These are phyloP conservation scores for Symphodus melops DNA, from an alignment of 2,113 vertebrate species.

Conservation along the genomic window DNA sequence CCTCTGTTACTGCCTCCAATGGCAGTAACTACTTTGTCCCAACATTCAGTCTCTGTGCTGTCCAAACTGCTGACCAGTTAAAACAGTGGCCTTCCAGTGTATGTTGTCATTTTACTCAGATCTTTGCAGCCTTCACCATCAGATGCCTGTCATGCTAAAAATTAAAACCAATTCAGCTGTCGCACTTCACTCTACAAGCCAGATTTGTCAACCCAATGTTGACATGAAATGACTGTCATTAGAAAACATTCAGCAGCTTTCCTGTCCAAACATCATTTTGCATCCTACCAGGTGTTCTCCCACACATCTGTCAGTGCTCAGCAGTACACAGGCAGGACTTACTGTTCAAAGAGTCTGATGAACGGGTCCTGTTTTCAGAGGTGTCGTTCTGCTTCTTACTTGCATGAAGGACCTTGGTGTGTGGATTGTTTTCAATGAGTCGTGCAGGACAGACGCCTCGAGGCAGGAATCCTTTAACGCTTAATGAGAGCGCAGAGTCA, in stretches of 20 bases:
- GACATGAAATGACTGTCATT: conserved; percentile 24
- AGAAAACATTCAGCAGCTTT: conserved; percentile 7
- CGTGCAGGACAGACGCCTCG: conserved; percentile 14
- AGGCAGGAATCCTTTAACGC: conserved; percentile 20
- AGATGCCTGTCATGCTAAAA: background rate
- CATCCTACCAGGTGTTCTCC: conserved; percentile 22
- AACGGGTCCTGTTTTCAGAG: conserved; percentile 38
- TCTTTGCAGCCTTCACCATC: background rate
- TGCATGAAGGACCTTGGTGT: conserved; percentile 30
- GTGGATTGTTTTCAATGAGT: conserved; percentile 30
- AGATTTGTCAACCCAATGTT: background rate
- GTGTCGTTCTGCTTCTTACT: conserved; percentile 43
- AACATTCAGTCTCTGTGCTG: too few relatives aligned
- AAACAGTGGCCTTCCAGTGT: too few relatives aligned
- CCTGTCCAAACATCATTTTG: conserved; percentile 2
- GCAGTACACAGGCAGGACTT: conserved; percentile 10
- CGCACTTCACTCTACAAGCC: background rate
- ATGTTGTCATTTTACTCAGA: background rate
- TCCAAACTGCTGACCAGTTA: too few relatives aligned
- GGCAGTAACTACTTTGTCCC: too few relatives aligned
- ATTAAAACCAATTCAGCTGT: conserved; percentile 22
- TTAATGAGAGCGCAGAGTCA: conserved; percentile 36
- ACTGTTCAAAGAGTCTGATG: conserved; percentile 21
- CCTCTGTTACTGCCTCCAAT: too few relatives aligned
- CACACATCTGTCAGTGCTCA: conserved; percentile 58